A percentile compares a stretch with the other conserved stretches of the same genome.
Conservation (phyloP, 2,113 vertebrate genomes). For the Pica pica region DNA sequence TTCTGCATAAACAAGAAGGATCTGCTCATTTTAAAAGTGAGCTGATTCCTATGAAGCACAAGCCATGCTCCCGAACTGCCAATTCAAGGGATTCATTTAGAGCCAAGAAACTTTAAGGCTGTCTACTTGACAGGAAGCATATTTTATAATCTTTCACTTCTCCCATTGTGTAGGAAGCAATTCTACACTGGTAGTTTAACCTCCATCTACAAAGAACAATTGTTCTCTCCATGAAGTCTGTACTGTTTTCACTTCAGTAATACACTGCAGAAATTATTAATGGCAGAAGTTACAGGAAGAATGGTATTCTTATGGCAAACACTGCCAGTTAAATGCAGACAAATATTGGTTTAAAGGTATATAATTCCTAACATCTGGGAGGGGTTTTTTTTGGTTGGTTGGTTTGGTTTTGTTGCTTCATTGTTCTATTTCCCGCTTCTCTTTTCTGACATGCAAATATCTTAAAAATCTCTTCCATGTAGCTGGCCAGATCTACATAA, state of each 20-base stretch:
- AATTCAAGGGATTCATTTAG: slow-evolving; percentile 14
- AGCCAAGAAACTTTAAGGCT: slow-evolving; percentile 35
- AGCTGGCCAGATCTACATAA: neutral
- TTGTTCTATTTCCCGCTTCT: neutral
- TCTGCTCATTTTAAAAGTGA: slow-evolving; percentile 4
- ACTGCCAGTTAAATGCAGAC: neutral
- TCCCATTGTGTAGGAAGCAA: slow-evolving; percentile 16
- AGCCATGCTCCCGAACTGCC: neutral
- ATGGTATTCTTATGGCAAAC: neutral
- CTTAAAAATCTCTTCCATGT: neutral
- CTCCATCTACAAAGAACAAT: slow-evolving; percentile 37
- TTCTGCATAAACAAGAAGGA: slow-evolving; percentile 26
- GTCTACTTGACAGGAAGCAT: slow-evolving; percentile 20
- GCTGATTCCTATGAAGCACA: neutral
- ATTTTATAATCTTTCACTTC: slow-evolving; percentile 39
- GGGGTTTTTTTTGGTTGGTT: rapidly evolving
- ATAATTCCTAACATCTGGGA: neutral
- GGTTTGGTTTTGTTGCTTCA: neutral
- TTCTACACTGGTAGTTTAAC: slow-evolving; percentile 32
- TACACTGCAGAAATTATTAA: neutral
- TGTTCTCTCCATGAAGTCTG: neutral
- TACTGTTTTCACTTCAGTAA: neutral
- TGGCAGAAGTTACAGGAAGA: neutral
- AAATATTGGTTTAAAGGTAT: neutral
- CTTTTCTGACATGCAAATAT: neutral